phyloP scores from a whole-genome alignment of 2,888 invertebrate genomes.

The Mycalesis mineus region DNA sequence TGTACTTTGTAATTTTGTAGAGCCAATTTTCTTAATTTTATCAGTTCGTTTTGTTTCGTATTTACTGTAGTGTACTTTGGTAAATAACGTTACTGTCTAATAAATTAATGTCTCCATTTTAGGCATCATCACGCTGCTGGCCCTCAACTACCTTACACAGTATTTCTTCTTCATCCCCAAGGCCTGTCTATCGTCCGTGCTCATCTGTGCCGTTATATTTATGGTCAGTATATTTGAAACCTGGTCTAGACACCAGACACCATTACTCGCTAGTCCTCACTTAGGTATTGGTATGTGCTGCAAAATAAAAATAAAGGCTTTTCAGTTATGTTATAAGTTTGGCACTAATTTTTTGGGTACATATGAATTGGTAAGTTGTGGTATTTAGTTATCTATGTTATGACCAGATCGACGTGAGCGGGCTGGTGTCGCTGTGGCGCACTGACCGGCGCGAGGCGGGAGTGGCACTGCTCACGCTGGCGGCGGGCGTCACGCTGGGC shows the following conservation, averaged over 20 bases:
- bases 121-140: conserved; percentile 88
- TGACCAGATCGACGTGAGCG: conserved; percentile 74
- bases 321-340: too few species aligned
- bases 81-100: too few species aligned
- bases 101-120: conserved; percentile 21
- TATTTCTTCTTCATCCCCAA: conserved; percentile 92
- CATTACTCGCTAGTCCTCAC: too few species aligned
- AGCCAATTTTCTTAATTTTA: too few species aligned
- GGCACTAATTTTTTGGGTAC: too few species aligned
- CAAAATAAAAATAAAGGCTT: too few species aligned
- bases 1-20: too few species aligned
- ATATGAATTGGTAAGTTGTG: too few species aligned
- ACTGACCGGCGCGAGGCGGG: conserved; percentile 81
- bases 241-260: too few species aligned
- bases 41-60: too few species aligned
- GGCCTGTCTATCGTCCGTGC: conserved; percentile 90
- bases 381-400: not conserved
- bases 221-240: conserved; percentile 84
- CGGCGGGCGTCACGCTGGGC: conserved; percentile 81
- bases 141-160: conserved; percentile 89
- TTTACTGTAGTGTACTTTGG: too few species aligned
- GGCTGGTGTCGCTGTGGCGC: conserved; percentile 74
- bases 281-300: too few species aligned
- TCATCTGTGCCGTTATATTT: conserved; percentile 92
- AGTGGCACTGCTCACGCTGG: conserved; percentile 81